Base-by-base conservation (phyloP, 2,888 invertebrate species). In the Lasius fuliginosus region DNA sequence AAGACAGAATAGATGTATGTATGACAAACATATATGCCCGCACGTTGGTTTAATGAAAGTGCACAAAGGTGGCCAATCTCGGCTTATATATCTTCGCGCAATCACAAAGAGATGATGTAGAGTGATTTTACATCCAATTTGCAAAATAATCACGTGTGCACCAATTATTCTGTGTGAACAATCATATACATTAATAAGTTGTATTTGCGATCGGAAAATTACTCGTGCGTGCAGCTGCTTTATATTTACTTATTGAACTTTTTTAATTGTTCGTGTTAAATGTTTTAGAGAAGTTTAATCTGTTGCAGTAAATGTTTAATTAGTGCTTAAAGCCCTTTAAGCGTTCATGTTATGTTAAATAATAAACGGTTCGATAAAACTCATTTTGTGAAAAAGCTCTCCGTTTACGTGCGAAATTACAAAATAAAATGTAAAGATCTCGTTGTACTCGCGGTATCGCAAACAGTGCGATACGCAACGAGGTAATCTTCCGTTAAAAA, bases 301-400 rank as follows among this genome's bases (percentile, higher is more conserved):
- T 27, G 49, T 27, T 18, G 18, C 67, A 53, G 8, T 53, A 53
- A 49, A 76, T 53, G 18, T 76, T 76, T 65, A 65, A 76, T 65
- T 67, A 67, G 27, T 36, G 36, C 36, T 18, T 36, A 30, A 49
- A 76, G 65, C 76, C 53, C 8, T 75, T 46, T 64, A 75, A 75
- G 33, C 33, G 36, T 67, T 23, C 4, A 8, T 36, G 12, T 49
- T 36, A 15, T 6, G 8, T 71, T 71, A 53, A 65, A 67, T 67
- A 65, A 76, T 76, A 53, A 65, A 76, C 23, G 18, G 6, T 27
- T 49, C 18, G 49, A 36, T 76, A 3, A 18, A 76, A 36, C 5
- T 65, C 27, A 23, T 49, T 18, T 23, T 12, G 23, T 12, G 23
- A 67, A 53, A 36, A 36, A 49, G 11, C 67, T 18, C 67, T 18